These are phyloP conservation scores for Danaus chrysippus DNA, from an alignment of 2,888 invertebrate species.

Conservation along the genomic window DNA sequence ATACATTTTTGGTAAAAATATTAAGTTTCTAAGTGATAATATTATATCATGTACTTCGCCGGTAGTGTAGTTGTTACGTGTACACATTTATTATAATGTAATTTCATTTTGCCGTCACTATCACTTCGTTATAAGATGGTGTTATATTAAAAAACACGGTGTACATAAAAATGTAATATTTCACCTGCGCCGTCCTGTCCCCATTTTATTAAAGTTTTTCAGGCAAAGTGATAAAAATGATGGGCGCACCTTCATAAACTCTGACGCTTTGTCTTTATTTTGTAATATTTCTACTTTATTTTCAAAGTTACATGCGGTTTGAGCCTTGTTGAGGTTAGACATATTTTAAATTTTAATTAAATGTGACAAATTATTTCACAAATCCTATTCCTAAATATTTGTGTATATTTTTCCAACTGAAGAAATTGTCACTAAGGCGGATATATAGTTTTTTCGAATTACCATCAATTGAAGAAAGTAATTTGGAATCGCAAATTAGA, in stretches of 20 bases:
- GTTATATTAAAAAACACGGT: slow-evolving; percentile 58
- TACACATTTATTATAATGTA: slow-evolving; percentile 9
- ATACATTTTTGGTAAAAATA: background rate
- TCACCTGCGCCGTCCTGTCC: slow-evolving; percentile 52
- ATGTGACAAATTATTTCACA: background rate
- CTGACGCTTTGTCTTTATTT: slow-evolving; percentile 58
- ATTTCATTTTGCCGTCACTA: slow-evolving; percentile 11
- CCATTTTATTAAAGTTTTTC: slow-evolving; percentile 70
- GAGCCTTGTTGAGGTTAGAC: slow-evolving; percentile 12
- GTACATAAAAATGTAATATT: slow-evolving; percentile 66
- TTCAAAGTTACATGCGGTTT: slow-evolving; percentile 15
- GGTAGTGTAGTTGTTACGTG: slow-evolving; percentile 10
- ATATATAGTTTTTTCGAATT: no score
- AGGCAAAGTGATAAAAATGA: slow-evolving; percentile 71
- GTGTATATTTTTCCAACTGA: no score
- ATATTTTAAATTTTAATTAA: slow-evolving; percentile 18
- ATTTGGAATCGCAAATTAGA: no score
- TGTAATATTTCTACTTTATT: slow-evolving; percentile 44
- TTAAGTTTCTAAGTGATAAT: background rate
- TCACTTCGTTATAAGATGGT: slow-evolving; percentile 26
- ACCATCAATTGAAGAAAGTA: no score
- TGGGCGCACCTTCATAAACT: slow-evolving; percentile 51
- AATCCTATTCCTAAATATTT: no score
- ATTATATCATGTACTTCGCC: background rate
- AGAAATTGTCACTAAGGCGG: no score